Evolutionary conservation across 2,888 invertebrate species (phyloP), one percentile per base, ranked within the genome.

Genomic region (Belgica antarctica): DNA sequence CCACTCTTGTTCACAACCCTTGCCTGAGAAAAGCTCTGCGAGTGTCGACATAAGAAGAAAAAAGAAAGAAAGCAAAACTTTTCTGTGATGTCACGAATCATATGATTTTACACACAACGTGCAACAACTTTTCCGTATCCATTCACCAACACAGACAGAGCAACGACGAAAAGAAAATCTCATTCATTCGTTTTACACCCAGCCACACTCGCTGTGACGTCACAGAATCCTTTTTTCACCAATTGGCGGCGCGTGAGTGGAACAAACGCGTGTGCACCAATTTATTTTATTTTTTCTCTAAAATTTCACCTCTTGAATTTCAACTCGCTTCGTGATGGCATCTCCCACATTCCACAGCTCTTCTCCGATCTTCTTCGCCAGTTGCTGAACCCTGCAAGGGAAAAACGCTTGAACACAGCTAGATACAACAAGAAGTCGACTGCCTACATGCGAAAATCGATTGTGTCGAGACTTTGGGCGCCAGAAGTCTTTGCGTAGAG

Each of bases 1-100:
- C 82, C 79, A 72, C 82, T 81, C 68, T 79, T 75, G 71, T 77
- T 75, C 65, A 76, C 76, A 4, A 81, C 77, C 65, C 74, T 74
- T 8, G 79, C 77, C 28, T 76, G 75, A 71, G 75, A 75, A 70
- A 76, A 79, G 72, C 77, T 77, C 78, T 78, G 74, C 17, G 17
- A 2, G 52, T 8, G n/a, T n/a, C n/a, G n/a, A n/a, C n/a, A n/a
- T n/a, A n/a, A n/a, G n/a, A 52, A 22, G 22, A 52, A 41, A 52
- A 4, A n/a, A 52, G 17, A 52, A 52, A 52, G 34, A 12, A 52
- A 22, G 12, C 2, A 17, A 52, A 17, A 52, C 17, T 19, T 22
- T 19, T 52, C n/a, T 52, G 52, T 52, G 52, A 52, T 52, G 52
- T 52, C 52, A 52, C 12, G 52, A 52, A 22, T 7, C 52, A 52